phyloP scores from a whole-genome alignment of 2,888 invertebrate genomes.

The Rhaphigaster nebulosa region DNA sequence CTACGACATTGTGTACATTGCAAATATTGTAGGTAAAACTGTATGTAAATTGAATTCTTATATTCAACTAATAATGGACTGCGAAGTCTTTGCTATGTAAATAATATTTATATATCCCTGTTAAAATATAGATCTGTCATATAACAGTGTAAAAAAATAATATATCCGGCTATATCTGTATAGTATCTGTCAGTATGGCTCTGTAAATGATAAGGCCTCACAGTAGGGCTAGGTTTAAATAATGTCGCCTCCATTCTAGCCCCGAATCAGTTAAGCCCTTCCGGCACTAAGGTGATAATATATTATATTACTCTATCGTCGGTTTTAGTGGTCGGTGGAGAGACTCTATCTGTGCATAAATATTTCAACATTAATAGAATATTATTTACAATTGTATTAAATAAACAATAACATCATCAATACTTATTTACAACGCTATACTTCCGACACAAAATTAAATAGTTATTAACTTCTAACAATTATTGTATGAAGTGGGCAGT shows the following conservation, averaged over 20 bases:
- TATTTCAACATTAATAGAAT: constrained; percentile 24
- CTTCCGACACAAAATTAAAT: neutral
- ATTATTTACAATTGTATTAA: neutral
- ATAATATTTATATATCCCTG: constrained; percentile 56
- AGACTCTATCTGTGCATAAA: neutral
- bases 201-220: constrained; percentile 53
- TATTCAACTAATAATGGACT: constrained; percentile 58
- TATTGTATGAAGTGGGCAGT: neutral
- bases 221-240: neutral
- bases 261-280: constrained; percentile 53
- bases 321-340: constrained; percentile 34
- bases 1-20: constrained; percentile 53
- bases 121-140: constrained; percentile 60
- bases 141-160: constrained; percentile 60
- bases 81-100: constrained; percentile 56
- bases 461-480: neutral
- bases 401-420: neutral
- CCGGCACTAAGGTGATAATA: constrained; percentile 55
- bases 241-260: neutral
- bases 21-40: constrained; percentile 56
- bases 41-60: constrained; percentile 58
- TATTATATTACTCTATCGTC: constrained; percentile 52
- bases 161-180: constrained; percentile 55
- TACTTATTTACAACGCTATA: constrained; percentile 4
- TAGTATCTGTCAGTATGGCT: constrained; percentile 56